Evolutionary conservation across 2,797 vertebrate genomes (phyloP).

Genomic region (Aphelocoma californica): DNA sequence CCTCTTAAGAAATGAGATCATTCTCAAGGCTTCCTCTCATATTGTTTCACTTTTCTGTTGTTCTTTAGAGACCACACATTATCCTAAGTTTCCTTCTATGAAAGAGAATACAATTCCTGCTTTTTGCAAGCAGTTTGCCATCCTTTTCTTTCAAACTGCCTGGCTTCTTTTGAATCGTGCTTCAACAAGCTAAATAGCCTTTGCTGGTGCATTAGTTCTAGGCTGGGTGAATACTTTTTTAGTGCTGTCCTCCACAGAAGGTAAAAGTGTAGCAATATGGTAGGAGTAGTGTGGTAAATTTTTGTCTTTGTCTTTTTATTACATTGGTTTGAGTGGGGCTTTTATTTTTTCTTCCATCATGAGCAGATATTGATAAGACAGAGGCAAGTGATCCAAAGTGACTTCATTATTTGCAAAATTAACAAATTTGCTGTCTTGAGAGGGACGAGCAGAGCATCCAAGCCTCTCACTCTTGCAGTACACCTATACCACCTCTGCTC

Average conservation of each 20-base stretch:
- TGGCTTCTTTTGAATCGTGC: not conserved
- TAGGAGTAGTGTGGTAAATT: not conserved
- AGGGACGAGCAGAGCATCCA: not conserved
- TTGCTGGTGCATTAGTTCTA: not conserved
- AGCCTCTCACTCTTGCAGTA: not conserved
- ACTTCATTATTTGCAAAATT: not conserved
- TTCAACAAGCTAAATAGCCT: not conserved
- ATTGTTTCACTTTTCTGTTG: not conserved
- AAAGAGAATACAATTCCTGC: not conserved
- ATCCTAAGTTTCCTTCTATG: not conserved
- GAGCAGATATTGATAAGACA: not conserved
- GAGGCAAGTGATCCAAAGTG: not conserved
- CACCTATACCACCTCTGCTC: not conserved
- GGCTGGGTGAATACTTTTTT: not conserved
- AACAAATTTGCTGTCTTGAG: not conserved
- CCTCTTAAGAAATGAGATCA: not conserved
- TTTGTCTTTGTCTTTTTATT: not conserved
- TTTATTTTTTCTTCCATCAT: not conserved
- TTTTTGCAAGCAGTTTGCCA: not conserved
- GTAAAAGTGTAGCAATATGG: not conserved
- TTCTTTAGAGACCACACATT: not conserved
- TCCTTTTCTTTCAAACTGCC: not conserved
- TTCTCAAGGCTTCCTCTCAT: not conserved
- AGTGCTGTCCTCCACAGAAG: not conserved
- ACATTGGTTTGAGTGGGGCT: not conserved